A percentile compares a stretch with the other conserved stretches of the same genome.
Evolutionary conservation across 2,888 invertebrate genomes (phyloP).

Genomic region (Morpho achilles): DNA sequence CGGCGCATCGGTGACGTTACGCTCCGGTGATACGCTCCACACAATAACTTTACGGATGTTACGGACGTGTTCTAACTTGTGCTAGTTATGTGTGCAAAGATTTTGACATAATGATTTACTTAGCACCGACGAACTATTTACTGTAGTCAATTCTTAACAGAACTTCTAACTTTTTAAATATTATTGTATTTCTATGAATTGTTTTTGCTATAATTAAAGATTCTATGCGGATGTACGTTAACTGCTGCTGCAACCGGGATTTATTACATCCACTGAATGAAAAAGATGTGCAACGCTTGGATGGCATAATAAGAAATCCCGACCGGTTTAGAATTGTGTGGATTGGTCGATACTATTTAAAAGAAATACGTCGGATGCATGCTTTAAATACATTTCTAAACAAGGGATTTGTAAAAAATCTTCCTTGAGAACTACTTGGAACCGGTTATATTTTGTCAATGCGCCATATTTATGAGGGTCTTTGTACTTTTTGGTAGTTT

Average conservation of each 20-base stretch:
- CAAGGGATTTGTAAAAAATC: constrained; percentile 22
- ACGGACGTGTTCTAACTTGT: constrained; percentile 45
- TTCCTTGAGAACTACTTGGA: constrained; percentile 23
- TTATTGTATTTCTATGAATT: constrained; percentile 3
- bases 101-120: no score
- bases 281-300: constrained; percentile 35
- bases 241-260: constrained; percentile 11
- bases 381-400: constrained; percentile 34
- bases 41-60: constrained; percentile 63
- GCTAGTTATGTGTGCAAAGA: constrained; percentile 28
- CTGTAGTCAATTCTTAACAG: background rate
- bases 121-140: no score
- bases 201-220: constrained; percentile 3
- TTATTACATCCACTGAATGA: constrained; percentile 19
- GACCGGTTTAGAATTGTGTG: constrained; percentile 50
- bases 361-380: constrained; percentile 32
- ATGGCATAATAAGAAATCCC: constrained; percentile 41
- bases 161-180: background rate
- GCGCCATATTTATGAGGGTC: constrained; percentile 26
- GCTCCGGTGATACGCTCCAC: constrained; percentile 74
- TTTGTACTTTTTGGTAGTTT: constrained; percentile 29
- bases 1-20: constrained; percentile 78
- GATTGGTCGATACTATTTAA: constrained; percentile 28
- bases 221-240: constrained; percentile 4
- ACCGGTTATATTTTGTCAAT: constrained; percentile 16